Evolutionary conservation across 2,888 invertebrate genomes (phyloP), one percentile per base, ranked within the genome.

Genomic region (Loripinus fragilis): DNA sequence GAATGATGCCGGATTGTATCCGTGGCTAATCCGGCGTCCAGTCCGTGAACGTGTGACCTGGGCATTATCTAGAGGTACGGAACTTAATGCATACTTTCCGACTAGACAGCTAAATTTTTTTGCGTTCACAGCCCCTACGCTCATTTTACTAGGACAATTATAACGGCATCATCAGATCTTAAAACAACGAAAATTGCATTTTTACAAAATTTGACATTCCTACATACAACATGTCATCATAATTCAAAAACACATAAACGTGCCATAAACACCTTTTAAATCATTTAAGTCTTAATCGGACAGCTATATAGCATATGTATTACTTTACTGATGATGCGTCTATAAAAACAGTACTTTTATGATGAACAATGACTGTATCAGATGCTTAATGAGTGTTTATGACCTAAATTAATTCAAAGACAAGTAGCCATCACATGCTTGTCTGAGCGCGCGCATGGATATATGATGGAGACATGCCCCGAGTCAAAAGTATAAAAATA

Each of bases 251-350:
- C 60, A 30, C 60, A 60, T 60, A 60, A 60, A 60, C 17, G 60
- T 60, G 60, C 60, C 60, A 60, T 60, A 60, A 60, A 60, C 60
- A 33, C 60, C 60, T 60, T 60, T 33, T 60, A 60, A 60, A 60
- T 60, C 30, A 60, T 20, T 33, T 33, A 60, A 2, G n/a, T 2
- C 3, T 17, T 33, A 33, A 20, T 33, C 1, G 17, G 60, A 60
- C 60, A 60, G 60, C 3, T 60, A 60, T 60, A 60, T 60, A 28
- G 33, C 60, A 12, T 60, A 1, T 30, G 23, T 10, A 33, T 3
- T 60, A 60, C 33, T 1, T 10, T 60, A 33, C 33, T 33, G 60
- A 60, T 60, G 60, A 33, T 60, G 33, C 20, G 3, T 17, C 12
- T 33, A 60, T 33, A 60, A 60, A 60, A 60, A 30, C 12, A 33